These are phyloP conservation scores for Loris lydekkerianus DNA, from an alignment of 2,797 vertebrate species.

Conservation along the genomic window DNA sequence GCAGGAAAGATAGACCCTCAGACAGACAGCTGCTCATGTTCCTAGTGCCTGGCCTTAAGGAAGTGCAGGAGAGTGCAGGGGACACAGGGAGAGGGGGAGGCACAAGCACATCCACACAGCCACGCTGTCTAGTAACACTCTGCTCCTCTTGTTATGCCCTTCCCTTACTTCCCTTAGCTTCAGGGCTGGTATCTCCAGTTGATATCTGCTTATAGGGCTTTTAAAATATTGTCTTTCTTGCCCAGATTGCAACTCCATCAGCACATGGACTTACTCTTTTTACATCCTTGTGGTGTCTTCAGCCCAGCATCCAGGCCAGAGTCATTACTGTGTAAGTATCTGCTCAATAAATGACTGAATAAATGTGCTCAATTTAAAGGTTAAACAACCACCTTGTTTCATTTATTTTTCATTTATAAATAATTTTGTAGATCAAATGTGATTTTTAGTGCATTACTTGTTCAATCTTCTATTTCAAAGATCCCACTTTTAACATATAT, in stretches of 20 bases:
- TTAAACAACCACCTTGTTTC: background rate
- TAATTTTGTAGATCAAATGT: background rate
- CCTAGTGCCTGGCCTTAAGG: background rate
- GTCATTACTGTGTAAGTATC: background rate
- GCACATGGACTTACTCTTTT: background rate
- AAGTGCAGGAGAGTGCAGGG: rapidly evolving
- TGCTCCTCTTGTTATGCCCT: background rate
- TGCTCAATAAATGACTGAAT: background rate
- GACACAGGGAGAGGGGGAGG: no score
- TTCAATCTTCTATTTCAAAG: background rate
- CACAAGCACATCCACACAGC: rapidly evolving
- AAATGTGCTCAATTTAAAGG: background rate
- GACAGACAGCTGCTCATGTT: background rate
- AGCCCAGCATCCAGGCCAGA: background rate
- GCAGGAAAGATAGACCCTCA: background rate
- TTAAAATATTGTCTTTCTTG: background rate
- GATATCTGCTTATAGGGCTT: no score
- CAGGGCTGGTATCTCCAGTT: no score
- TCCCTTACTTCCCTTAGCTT: background rate
- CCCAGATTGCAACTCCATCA: background rate
- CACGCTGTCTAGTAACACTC: rapidly evolving
- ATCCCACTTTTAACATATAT: background rate
- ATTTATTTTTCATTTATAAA: background rate
- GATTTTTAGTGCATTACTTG: background rate
- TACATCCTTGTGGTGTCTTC: background rate